Percentiles rank a stretch among this genome's conserved stretches.
Conservation (phyloP, 2,888 invertebrate species). For the Oasisia sp. region DNA sequence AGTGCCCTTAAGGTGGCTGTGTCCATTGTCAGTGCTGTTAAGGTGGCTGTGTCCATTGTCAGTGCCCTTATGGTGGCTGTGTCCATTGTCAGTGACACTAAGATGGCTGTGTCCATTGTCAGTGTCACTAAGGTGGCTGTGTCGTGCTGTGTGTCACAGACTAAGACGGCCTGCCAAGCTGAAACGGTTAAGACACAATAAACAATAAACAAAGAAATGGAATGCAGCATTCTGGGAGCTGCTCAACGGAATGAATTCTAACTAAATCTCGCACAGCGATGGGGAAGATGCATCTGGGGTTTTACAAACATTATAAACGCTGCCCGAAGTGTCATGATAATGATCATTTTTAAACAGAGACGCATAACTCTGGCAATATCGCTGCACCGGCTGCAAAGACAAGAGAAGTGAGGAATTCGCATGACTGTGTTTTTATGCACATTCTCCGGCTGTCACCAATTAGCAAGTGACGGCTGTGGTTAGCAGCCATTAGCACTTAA, state of each 20-base stretch:
- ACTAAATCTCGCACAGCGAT: neutral
- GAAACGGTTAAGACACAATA: neutral
- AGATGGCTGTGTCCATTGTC: too few relatives aligned
- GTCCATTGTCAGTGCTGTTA: too few relatives aligned
- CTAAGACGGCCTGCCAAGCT: too few relatives aligned
- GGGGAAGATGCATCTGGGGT: neutral
- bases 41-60: too few relatives aligned
- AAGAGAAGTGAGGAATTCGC: neutral
- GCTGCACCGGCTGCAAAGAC: neutral
- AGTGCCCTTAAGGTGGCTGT: too few relatives aligned
- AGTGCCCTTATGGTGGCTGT: too few relatives aligned
- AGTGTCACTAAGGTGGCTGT: too few relatives aligned
- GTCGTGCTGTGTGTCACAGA: too few relatives aligned
- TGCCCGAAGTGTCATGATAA: neutral
- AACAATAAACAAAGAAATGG: constrained; percentile 7
- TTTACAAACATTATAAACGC: neutral
- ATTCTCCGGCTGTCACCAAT: neutral
- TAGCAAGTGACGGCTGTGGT: neutral
- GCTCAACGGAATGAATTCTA: neutral
- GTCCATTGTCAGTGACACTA: too few relatives aligned
- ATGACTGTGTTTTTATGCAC: neutral
- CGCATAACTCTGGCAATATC: neutral
- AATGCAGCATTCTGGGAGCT: neutral
- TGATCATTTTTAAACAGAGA: neutral
- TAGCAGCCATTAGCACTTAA: neutral